Conservation (phyloP, 2,113 vertebrate species). For the Silurus asotus region DNA sequence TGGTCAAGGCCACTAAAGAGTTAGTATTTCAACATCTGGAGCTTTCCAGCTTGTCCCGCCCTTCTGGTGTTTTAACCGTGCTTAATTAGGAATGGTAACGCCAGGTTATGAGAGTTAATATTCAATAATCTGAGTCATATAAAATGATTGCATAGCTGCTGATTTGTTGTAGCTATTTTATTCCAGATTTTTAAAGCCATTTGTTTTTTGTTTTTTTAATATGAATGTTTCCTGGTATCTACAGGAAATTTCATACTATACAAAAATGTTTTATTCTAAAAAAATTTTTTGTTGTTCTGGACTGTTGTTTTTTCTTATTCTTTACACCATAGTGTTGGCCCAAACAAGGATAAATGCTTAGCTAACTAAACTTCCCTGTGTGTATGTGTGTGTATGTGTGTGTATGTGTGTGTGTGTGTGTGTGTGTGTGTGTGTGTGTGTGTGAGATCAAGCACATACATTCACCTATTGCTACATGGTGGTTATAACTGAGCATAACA, state of each 20-base stretch:
- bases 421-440: background rate
- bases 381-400: background rate
- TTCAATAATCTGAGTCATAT: background rate
- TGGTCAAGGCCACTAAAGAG: conserved; percentile 44
- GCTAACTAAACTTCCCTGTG: background rate
- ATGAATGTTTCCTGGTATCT: background rate
- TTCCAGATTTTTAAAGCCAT: background rate
- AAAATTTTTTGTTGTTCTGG: background rate
- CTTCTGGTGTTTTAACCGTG: background rate
- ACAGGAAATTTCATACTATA: background rate
- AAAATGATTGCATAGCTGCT: background rate
- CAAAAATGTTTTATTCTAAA: background rate
- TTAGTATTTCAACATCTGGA: conserved; percentile 2
- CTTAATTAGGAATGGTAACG: background rate
- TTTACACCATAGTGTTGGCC: background rate
- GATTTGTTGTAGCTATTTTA: background rate
- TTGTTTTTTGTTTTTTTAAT: background rate
- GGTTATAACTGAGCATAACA: background rate
- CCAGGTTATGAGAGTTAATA: background rate
- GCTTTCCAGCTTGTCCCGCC: conserved; percentile 48
- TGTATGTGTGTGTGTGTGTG: background rate
- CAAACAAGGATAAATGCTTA: conserved; percentile 2
- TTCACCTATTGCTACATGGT: background rate
- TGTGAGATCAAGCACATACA: background rate
- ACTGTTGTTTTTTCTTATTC: background rate